Conservation (phyloP, 2,888 invertebrate species). For the Tipula confusa region DNA sequence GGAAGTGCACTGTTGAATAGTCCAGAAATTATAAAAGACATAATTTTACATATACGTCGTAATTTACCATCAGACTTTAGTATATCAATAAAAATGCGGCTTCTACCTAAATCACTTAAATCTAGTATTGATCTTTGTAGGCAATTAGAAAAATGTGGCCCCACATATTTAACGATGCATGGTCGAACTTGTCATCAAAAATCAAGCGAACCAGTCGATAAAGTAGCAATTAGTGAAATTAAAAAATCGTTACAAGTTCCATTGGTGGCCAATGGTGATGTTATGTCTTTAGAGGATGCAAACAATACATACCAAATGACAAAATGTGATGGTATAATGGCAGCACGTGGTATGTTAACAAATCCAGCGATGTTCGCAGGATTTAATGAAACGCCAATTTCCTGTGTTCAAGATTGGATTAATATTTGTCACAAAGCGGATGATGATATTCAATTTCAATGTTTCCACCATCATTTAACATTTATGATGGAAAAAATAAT, state of each 20-base stretch:
- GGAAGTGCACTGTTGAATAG: slow-evolving; percentile 78
- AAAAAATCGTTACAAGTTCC: slow-evolving; percentile 72
- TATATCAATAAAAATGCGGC: slow-evolving; percentile 87
- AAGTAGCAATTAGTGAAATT: slow-evolving; percentile 65
- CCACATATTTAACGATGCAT: slow-evolving; percentile 84
- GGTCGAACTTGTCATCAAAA: slow-evolving; percentile 83
- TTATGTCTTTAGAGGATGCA: slow-evolving; percentile 70
- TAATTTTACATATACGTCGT: slow-evolving; percentile 72
- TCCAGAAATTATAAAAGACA: slow-evolving; percentile 77
- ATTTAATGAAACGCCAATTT: slow-evolving; percentile 60
- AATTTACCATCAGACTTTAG: slow-evolving; percentile 68
- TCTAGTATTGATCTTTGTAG: slow-evolving; percentile 76
- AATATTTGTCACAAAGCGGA: slow-evolving; percentile 59
- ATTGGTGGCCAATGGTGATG: slow-evolving; percentile 88
- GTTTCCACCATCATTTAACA: slow-evolving; percentile 93
- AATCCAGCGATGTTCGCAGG: slow-evolving; percentile 91
- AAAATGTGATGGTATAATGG: slow-evolving; percentile 82
- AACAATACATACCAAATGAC: slow-evolving; percentile 60
- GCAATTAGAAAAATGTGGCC: slow-evolving; percentile 78
- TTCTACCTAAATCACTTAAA: slow-evolving; percentile 47
- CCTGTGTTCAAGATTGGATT: slow-evolving; percentile 80
- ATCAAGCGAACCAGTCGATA: slow-evolving; percentile 66
- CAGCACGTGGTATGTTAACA: slow-evolving; percentile 80
- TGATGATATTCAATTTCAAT: slow-evolving; percentile 68
- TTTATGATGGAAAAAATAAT: slow-evolving; percentile 89